These are phyloP conservation scores for Scaptomyza graminum DNA, from an alignment of 1,140 invertebrate genomes.

Conservation along the genomic window DNA sequence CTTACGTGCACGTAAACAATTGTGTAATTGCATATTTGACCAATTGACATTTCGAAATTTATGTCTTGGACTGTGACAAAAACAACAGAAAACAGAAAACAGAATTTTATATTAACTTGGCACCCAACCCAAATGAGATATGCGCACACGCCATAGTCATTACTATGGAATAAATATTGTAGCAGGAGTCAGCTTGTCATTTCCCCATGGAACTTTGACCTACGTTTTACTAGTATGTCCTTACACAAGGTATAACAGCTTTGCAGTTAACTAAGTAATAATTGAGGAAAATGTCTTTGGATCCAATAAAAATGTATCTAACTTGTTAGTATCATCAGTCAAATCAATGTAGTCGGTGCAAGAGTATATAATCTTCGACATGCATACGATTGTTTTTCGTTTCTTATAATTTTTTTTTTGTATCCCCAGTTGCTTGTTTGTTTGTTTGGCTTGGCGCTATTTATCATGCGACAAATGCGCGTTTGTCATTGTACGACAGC, in stretches of 20 bases:
- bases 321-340: not conserved
- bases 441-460: slow-evolving; percentile 58
- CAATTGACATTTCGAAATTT: slow-evolving; percentile 69
- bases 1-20: slow-evolving; percentile 49
- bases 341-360: not conserved
- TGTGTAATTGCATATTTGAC: slow-evolving; percentile 68
- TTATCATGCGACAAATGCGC: slow-evolving; percentile 78
- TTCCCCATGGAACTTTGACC: slow-evolving; percentile 51
- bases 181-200: slow-evolving; percentile 45
- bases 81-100: not conserved
- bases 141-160: slow-evolving; percentile 31
- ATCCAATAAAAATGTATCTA: no score
- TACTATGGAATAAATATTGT: not conserved
- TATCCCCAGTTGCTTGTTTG: slow-evolving; percentile 40
- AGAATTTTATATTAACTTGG: slow-evolving; percentile 31
- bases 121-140: slow-evolving; percentile 13
- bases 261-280: not conserved
- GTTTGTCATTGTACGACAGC: slow-evolving; percentile 67
- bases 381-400: not conserved
- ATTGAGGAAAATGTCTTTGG: no score
- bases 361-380: not conserved
- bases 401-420: not conserved
- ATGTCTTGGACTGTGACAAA: slow-evolving; percentile 41
- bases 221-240: not conserved
- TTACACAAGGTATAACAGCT: not conserved